A percentile compares a stretch with the other conserved stretches of the same genome.
These are phyloP conservation scores for Zaprionus nigranus DNA, from an alignment of 1,140 invertebrate genomes.

Conservation along the genomic window DNA sequence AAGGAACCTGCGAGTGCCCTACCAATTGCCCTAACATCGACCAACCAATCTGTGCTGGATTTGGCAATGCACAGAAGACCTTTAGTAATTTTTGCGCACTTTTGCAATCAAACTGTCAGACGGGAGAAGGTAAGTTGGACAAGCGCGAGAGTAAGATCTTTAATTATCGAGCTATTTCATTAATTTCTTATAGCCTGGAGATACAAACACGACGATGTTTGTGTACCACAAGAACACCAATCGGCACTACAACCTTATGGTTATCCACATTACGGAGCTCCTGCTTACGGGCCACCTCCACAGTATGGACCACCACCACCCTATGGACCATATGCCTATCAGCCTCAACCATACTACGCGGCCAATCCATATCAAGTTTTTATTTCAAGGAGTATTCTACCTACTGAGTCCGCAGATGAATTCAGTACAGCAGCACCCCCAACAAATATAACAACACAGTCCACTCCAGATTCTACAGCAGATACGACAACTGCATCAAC, in stretches of 20 bases:
- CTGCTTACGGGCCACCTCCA: neutral
- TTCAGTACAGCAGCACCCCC: neutral
- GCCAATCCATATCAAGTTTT: slow-evolving; percentile 10
- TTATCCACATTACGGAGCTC: neutral
- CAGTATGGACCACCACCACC: slow-evolving; percentile 1
- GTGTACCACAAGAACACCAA: neutral
- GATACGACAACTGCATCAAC: slow-evolving; percentile 1
- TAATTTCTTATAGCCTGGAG: slow-evolving; percentile 18
- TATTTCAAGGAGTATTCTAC: slow-evolving; percentile 20
- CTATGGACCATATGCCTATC: slow-evolving; percentile 17
- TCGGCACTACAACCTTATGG: neutral
- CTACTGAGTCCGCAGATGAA: slow-evolving; percentile 13
- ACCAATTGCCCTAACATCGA: neutral
- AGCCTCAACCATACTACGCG: neutral
- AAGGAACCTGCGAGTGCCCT: slow-evolving; percentile 44
- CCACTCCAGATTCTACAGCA: neutral
- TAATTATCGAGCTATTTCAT: neutral
- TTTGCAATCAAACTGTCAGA: slow-evolving; percentile 7
- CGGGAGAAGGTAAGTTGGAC: slow-evolving; percentile 19
- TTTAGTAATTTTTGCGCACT: slow-evolving; percentile 26
- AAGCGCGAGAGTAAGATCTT: neutral
- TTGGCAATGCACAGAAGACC: slow-evolving; percentile 8
- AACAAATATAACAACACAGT: slow-evolving; percentile 10
- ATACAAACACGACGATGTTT: neutral
- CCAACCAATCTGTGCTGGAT: slow-evolving; percentile 26